These are phyloP conservation scores for Ephialtes manifestator DNA, from an alignment of 2,888 invertebrate genomes.

Conservation along the genomic window DNA sequence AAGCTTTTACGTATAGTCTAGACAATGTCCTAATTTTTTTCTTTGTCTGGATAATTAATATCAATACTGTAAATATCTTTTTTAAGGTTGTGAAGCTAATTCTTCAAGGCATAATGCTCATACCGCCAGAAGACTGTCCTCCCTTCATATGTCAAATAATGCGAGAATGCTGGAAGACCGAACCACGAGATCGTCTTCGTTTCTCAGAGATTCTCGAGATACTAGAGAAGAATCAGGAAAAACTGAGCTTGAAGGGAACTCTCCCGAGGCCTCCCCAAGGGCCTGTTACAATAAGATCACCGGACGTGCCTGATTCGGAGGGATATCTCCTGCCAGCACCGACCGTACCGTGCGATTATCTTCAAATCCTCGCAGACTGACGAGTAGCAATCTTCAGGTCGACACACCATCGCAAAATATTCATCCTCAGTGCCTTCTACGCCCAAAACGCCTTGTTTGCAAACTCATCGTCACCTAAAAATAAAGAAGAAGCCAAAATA, in stretches of 20 bases:
- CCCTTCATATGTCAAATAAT: slow-evolving; percentile 91
- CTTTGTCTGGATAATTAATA: neutral
- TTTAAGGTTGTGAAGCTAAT: slow-evolving; percentile 91
- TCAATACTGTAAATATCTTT: neutral
- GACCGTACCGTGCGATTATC: slow-evolving; percentile 87
- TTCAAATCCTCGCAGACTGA: slow-evolving; percentile 86
- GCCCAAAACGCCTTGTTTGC: neutral
- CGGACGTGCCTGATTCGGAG: slow-evolving; percentile 88
- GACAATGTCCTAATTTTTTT: neutral
- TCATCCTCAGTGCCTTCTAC: neutral
- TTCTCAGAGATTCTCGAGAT: slow-evolving; percentile 91
- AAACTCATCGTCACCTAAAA: slow-evolving; percentile 11
- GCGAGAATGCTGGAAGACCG: slow-evolving; percentile 93
- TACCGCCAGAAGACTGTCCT: slow-evolving; percentile 93
- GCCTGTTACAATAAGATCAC: slow-evolving; percentile 85
- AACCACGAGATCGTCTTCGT: slow-evolving; percentile 91
- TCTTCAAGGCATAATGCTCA: slow-evolving; percentile 92
- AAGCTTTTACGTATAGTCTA: no score
- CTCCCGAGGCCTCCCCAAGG: slow-evolving; percentile 88
- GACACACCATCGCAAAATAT: slow-evolving; percentile 7
- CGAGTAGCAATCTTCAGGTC: slow-evolving; percentile 78
- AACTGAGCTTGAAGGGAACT: slow-evolving; percentile 77
- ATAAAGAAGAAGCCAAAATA: slow-evolving; percentile 44
- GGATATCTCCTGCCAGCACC: slow-evolving; percentile 90
- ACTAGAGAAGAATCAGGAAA: slow-evolving; percentile 87